Base-by-base conservation (phyloP, 2,888 invertebrate species). In the Drosophila pseudotalamancana region DNA sequence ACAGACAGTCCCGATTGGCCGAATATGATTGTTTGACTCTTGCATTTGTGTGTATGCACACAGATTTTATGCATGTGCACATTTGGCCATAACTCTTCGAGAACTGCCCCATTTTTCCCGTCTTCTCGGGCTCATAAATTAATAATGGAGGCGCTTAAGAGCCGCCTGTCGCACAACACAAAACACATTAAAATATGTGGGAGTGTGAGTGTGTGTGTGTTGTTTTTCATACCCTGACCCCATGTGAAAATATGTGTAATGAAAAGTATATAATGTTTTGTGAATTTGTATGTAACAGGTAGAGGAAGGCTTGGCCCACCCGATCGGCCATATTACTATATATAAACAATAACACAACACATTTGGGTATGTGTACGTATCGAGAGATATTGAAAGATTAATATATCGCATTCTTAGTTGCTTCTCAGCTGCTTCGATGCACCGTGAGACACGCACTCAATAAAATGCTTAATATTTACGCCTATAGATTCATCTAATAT, bases 391-490 rank as follows among this genome's bases (percentile, higher is more conserved):
- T n/a, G n/a, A n/a, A n/a, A n/a, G n/a, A n/a, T n/a, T n/a, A n/a
- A n/a, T n/a, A n/a, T n/a, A n/a, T n/a, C n/a, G n/a, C n/a, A n/a
- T n/a, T n/a, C n/a, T n/a, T n/a, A n/a, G n/a, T n/a, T n/a, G n/a
- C n/a, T 37, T 43, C 43, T 43, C 43, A 43, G 43, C 42, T 48
- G 23, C 21, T 31, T 31, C 29, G 11, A n/a, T n/a, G n/a, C n/a
- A n/a, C 42, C 42, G 42, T 16, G 16, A 11, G 27, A n/a, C 43
- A 27, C 43, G 18, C 49, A 37, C n/a, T 12, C 23, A 51, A 65
- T 53, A 69, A 80, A 79, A 79, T 85, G 82, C 83, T 85, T 82
- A 82, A 82, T 82, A 85, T 82, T 82, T 85, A 82, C 79, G 79
- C 72, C 74, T 77, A 85, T 85, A 81, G 82, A 79, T 77, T 82